Percentiles rank a stretch among this genome's conserved stretches.
These are phyloP conservation scores for Serrognathus titanus DNA, from an alignment of 2,888 invertebrate species.

Conservation along the genomic window DNA sequence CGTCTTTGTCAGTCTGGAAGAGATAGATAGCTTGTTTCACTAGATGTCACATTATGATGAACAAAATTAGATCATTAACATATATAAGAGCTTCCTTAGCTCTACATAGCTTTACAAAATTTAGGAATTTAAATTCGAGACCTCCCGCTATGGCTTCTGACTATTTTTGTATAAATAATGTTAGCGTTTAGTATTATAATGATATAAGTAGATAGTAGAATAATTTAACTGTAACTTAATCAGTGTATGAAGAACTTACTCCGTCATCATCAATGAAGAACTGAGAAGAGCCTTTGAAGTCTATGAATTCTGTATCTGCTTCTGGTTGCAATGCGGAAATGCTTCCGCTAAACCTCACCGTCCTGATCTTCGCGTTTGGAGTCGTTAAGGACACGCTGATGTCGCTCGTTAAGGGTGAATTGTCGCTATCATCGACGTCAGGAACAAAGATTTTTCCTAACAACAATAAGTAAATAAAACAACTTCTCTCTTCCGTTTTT, in stretches of 20 bases:
- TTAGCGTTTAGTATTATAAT: too few relatives aligned
- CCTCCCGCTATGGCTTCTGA: too few relatives aligned
- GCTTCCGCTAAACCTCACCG: constrained; percentile 51
- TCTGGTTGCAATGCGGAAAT: constrained; percentile 34
- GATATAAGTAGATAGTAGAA: too few relatives aligned
- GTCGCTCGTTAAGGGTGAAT: constrained; percentile 50
- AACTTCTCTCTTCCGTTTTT: constrained; percentile 20
- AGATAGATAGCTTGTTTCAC: too few relatives aligned
- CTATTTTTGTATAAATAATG: too few relatives aligned
- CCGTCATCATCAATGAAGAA: constrained; percentile 35
- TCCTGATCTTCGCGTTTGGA: constrained; percentile 58
- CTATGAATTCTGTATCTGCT: constrained; percentile 31
- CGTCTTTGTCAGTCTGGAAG: too few relatives aligned
- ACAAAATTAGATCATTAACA: too few relatives aligned
- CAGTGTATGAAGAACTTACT: constrained; percentile 13
- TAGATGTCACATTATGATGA: too few relatives aligned
- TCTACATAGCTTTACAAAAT: too few relatives aligned
- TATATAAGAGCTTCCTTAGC: too few relatives aligned
- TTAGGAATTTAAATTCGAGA: too few relatives aligned
- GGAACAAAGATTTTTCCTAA: constrained; percentile 8
- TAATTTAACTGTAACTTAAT: too few relatives aligned
- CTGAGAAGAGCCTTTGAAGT: constrained; percentile 28
- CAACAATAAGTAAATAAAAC: constrained; percentile 33
- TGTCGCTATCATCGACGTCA: constrained; percentile 28
- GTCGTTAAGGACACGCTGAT: constrained; percentile 51